phyloP scores from a whole-genome alignment of 2,113 vertebrate genomes.

The Actenoides hombroni region DNA sequence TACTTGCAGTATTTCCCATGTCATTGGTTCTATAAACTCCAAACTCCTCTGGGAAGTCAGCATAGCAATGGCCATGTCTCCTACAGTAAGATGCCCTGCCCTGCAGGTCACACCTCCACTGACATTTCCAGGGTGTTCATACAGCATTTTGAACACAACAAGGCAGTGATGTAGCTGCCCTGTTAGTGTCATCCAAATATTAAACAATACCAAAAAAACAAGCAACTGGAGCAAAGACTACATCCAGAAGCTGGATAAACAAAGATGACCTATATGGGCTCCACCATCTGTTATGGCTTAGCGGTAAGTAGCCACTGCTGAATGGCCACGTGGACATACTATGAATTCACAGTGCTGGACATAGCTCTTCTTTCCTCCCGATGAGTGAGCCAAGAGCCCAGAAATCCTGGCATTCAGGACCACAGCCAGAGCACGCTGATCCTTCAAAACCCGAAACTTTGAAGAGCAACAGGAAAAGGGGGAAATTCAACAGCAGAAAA shows the following conservation, averaged over 20 bases:
- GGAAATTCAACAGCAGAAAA: not conserved
- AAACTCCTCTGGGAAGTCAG: not conserved
- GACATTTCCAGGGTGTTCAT: not conserved
- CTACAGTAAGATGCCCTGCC: rapidly evolving
- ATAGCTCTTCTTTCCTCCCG: not conserved
- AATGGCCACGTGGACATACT: not conserved
- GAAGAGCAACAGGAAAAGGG: not conserved
- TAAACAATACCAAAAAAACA: not conserved
- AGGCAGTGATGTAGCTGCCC: not conserved
- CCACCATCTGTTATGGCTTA: not conserved
- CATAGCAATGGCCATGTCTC: rapidly evolving
- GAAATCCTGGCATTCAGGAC: not conserved
- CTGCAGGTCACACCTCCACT: not conserved
- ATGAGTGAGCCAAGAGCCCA: rapidly evolving
- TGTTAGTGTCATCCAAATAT: not conserved
- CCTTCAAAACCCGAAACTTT: not conserved
- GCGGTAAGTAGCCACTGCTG: not conserved
- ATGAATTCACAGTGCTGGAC: not conserved
- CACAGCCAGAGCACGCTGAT: not conserved
- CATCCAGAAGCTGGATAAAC: not conserved
- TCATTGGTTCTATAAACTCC: not conserved
- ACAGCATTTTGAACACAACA: not conserved
- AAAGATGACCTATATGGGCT: conserved; percentile 17
- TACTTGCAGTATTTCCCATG: not conserved
- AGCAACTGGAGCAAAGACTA: not conserved